Conservation (phyloP, 2,888 invertebrate species). For the Plebejus anna region DNA sequence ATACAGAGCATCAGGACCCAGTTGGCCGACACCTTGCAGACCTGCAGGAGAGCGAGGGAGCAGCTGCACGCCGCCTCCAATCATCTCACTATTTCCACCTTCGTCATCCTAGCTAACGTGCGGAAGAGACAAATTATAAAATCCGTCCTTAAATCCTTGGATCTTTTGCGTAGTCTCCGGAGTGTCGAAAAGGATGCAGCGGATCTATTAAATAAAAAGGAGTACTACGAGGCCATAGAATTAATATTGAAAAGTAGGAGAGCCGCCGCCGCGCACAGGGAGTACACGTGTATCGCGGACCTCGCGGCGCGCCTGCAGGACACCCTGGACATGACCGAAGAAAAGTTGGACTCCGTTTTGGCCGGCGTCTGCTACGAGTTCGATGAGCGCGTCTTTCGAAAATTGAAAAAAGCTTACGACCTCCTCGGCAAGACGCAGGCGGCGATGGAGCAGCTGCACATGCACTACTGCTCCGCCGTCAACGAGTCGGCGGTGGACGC, state of each 20-base stretch:
- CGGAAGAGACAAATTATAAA: constrained; percentile 91
- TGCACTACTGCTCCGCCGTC: constrained; percentile 96
- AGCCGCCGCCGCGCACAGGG: constrained; percentile 90
- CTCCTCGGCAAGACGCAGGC: constrained; percentile 94
- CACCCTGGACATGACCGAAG: constrained; percentile 93
- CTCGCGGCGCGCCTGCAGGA: constrained; percentile 92
- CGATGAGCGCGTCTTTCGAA: constrained; percentile 88
- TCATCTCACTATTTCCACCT: constrained; percentile 90
- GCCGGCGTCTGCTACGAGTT: constrained; percentile 88
- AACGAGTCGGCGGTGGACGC: constrained; percentile 87
- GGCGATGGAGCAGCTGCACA: constrained; percentile 96
- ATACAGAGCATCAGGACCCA: constrained; percentile 86
- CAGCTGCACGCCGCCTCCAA: constrained; percentile 88
- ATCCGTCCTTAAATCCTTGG: constrained; percentile 87
- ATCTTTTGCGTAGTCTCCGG: constrained; percentile 75
- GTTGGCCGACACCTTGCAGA: constrained; percentile 83
- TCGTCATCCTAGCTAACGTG: constrained; percentile 95
- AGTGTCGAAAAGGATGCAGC: constrained; percentile 92
- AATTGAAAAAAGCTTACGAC: constrained; percentile 92
- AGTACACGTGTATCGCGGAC: constrained; percentile 95
- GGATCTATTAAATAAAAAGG: constrained; percentile 88
- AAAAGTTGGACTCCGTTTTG: constrained; percentile 92
- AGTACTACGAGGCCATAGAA: constrained; percentile 95
- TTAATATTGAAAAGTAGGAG: constrained; percentile 92
- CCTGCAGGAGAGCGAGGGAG: constrained; percentile 85